Percentiles rank a stretch among this genome's conserved stretches.
These are phyloP conservation scores for Astur gentilis DNA, from an alignment of 2,113 vertebrate species.

Conservation along the genomic window DNA sequence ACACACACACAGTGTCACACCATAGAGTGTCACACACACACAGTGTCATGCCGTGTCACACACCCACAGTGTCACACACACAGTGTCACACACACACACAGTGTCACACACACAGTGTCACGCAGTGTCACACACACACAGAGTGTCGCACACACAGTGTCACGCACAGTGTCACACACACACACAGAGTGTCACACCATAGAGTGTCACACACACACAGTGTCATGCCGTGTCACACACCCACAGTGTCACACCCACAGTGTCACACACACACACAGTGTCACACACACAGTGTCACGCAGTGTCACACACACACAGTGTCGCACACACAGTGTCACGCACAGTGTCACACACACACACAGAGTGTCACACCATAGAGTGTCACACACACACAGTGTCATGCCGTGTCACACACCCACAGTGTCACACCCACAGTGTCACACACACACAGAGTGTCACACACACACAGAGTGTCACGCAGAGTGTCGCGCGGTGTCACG, in stretches of 20 bases:
- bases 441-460: background rate
- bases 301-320: background rate
- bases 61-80: background rate
- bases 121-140: too few species aligned
- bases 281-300: background rate
- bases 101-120: too few species aligned
- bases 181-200: too few species aligned
- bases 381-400: background rate
- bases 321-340: too few species aligned
- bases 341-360: too few species aligned
- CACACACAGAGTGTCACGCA: background rate
- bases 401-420: background rate
- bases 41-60: too few species aligned
- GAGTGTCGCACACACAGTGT: background rate
- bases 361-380: too few species aligned
- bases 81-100: background rate
- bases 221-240: too few species aligned
- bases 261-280: background rate
- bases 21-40: too few species aligned
- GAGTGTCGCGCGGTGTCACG: background rate
- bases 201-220: background rate
- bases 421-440: background rate
- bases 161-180: background rate
- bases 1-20: background rate
- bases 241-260: background rate